Evolutionary conservation across 1,140 invertebrate genomes (phyloP).

Genomic region (Hyphantria cunea): DNA sequence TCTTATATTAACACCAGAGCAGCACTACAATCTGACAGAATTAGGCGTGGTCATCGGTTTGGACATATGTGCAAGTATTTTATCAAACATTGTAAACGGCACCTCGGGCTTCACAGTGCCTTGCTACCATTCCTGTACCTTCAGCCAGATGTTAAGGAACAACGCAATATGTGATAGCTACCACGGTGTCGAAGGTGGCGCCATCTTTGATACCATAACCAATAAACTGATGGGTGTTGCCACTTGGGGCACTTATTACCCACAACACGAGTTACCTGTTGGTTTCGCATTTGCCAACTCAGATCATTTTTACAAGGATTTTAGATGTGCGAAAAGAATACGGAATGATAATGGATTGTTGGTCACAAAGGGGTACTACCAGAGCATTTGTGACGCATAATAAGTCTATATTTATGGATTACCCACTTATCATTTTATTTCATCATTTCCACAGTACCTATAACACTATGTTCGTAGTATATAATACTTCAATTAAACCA

Average conservation of each 20-base stretch:
- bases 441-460: no score
- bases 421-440: constrained; percentile 18
- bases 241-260: constrained; percentile 48
- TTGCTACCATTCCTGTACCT: constrained; percentile 57
- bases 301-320: constrained; percentile 46
- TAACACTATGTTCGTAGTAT: no score
- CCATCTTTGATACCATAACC: constrained; percentile 40
- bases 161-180: constrained; percentile 36
- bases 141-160: constrained; percentile 26
- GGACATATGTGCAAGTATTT: constrained; percentile 46
- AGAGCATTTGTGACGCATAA: constrained; percentile 41
- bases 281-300: constrained; percentile 58
- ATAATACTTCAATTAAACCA: no score
- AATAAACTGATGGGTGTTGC: constrained; percentile 51
- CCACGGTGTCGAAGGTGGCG: constrained; percentile 53
- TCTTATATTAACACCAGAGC: constrained; percentile 7
- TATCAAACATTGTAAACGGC: constrained; percentile 31
- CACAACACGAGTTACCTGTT: constrained; percentile 47
- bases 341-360: constrained; percentile 30
- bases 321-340: constrained; percentile 48
- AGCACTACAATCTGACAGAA: constrained; percentile 35
- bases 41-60: constrained; percentile 42
- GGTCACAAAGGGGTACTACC: constrained; percentile 38
- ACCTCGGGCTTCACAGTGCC: constrained; percentile 44
- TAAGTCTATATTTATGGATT: not conserved